A percentile compares a stretch with the other conserved stretches of the same genome.
Conservation (phyloP, 2,797 vertebrate genomes). For the Anomalospiza imberbis region DNA sequence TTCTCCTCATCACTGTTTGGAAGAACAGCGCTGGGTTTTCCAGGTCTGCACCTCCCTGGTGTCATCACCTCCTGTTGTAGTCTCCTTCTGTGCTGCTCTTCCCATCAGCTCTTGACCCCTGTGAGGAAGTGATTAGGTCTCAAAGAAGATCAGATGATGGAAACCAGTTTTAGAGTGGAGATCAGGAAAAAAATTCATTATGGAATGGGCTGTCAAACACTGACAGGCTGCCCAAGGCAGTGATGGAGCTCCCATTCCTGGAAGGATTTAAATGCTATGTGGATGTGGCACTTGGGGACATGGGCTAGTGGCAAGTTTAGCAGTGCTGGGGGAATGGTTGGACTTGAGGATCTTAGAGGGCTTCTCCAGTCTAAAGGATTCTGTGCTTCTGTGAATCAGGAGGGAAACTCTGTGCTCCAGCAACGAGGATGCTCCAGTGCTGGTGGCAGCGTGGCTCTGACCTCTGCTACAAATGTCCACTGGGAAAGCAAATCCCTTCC, state of each 20-base stretch:
- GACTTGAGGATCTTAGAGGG: background rate
- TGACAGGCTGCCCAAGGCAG: background rate
- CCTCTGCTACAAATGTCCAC: background rate
- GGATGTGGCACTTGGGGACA: background rate
- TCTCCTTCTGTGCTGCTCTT: background rate
- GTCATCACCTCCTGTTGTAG: background rate
- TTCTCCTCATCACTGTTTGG: background rate
- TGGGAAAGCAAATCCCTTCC: background rate
- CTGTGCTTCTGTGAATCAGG: background rate
- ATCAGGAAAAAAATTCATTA: too few relatives aligned
- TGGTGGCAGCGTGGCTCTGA: background rate
- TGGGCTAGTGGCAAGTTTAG: background rate
- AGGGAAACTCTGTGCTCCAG: background rate
- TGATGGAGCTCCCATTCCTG: background rate
- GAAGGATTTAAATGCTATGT: rapidly evolving
- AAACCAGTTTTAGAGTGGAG: background rate
- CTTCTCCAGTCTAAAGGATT: background rate
- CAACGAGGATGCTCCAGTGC: background rate
- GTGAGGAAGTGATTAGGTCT: background rate
- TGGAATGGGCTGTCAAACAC: background rate
- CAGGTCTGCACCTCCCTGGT: background rate
- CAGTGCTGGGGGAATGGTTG: background rate
- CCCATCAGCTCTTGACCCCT: background rate
- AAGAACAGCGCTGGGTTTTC: background rate
- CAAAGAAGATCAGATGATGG: background rate